phyloP scores from a whole-genome alignment of 2,113 vertebrate genomes.

The Percina caprodes region DNA sequence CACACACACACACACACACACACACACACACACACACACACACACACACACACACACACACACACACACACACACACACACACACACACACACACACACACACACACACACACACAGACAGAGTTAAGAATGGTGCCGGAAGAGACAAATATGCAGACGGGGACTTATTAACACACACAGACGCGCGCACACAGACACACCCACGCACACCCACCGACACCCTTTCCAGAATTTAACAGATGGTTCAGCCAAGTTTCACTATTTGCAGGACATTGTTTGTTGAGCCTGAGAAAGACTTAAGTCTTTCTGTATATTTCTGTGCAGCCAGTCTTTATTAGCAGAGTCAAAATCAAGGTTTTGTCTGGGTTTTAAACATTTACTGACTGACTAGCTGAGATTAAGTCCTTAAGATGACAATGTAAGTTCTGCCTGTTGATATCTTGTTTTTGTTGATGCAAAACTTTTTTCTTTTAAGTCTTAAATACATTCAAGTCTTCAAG shows the following conservation, averaged over 20 bases:
- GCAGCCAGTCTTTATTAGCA: background rate
- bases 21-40: too few species aligned
- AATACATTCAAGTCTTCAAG: too few species aligned
- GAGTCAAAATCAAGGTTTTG: background rate
- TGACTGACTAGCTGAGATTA: background rate
- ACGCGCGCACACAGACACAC: slow-evolving; percentile 40
- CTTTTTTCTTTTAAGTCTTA: background rate
- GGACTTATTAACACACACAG: slow-evolving; percentile 13
- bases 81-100: too few species aligned
- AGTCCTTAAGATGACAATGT: background rate
- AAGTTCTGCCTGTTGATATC: background rate
- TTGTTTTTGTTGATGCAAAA: background rate
- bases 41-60: too few species aligned
- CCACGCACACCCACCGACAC: slow-evolving; percentile 50
- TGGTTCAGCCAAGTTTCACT: slow-evolving; percentile 44
- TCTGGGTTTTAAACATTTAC: background rate
- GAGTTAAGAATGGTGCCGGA: slow-evolving; percentile 20
- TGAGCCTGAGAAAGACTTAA: slow-evolving; percentile 27
- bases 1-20: background rate
- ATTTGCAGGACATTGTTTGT: slow-evolving; percentile 23
- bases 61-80: too few species aligned
- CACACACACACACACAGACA: slow-evolving; percentile 5
- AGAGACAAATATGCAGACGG: slow-evolving; percentile 52
- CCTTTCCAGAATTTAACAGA: slow-evolving; percentile 54
- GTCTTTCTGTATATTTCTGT: background rate